These are phyloP conservation scores for Caligus rogercresseyi DNA, from an alignment of 1,140 invertebrate species.

Conservation along the genomic window DNA sequence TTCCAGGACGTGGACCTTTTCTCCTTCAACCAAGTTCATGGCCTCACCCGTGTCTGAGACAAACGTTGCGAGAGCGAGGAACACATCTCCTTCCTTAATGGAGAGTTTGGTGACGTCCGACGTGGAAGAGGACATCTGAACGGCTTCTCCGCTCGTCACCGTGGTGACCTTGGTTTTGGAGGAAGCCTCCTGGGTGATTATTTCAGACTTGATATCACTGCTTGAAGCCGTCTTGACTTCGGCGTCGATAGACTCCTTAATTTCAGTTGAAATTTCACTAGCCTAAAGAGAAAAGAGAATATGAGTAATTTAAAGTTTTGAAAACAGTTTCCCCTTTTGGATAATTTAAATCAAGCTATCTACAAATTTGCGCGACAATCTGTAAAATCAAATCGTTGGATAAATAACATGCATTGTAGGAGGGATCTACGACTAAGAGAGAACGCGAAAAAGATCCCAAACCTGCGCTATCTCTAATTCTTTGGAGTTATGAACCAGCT, in stretches of 20 bases:
- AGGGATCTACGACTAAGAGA: too few relatives aligned
- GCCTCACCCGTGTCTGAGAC: conserved; percentile 69
- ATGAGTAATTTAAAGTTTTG: too few relatives aligned
- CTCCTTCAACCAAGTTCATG: conserved; percentile 71
- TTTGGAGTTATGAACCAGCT: conserved; percentile 3
- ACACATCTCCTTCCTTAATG: conserved; percentile 49
- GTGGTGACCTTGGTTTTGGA: not conserved
- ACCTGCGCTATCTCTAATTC: conserved; percentile 7
- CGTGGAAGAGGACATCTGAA: not conserved
- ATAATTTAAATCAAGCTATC: too few relatives aligned
- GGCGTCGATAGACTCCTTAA: not conserved
- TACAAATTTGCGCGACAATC: too few relatives aligned
- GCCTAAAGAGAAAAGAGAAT: not conserved
- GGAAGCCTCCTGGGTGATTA: not conserved
- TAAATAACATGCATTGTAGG: too few relatives aligned
- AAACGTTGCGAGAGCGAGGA: conserved; percentile 65
- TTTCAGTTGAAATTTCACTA: conserved; percentile 11
- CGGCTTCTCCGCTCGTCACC: not conserved
- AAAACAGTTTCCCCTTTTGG: too few relatives aligned
- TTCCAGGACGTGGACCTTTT: conserved; percentile 56
- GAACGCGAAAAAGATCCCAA: too few relatives aligned
- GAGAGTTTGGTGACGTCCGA: not conserved
- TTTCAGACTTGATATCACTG: not conserved
- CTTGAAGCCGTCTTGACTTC: not conserved
- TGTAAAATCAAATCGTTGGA: too few relatives aligned